Evolutionary conservation across 2,797 vertebrate species (phyloP).

Genomic region (Gambelia wislizenii): DNA sequence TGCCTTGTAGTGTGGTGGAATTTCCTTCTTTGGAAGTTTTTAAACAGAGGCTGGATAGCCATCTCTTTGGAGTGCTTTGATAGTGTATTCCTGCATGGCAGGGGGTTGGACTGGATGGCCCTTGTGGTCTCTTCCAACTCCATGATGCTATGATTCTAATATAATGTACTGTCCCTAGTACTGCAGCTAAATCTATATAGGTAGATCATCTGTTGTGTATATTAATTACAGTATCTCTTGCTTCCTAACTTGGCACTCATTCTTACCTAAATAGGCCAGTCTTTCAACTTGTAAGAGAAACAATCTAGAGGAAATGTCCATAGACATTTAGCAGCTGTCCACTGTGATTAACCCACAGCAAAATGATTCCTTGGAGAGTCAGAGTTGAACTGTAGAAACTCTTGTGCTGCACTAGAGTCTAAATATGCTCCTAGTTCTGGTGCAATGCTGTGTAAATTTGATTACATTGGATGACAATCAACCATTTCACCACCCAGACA

Average conservation of each 20-base stretch:
- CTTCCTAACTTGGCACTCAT: not conserved
- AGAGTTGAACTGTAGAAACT: not conserved
- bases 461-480: slow-evolving; percentile 16
- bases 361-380: not conserved
- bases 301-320: not conserved
- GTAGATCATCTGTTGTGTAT: not conserved
- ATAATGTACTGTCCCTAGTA: too few relatives aligned
- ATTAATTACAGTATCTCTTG: not conserved
- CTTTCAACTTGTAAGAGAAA: not conserved
- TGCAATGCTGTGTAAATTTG: not conserved
- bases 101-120: too few relatives aligned
- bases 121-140: too few relatives aligned
- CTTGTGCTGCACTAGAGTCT: not conserved
- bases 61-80: too few relatives aligned
- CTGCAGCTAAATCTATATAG: not conserved
- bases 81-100: too few relatives aligned
- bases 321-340: not conserved
- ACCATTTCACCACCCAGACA: slow-evolving; percentile 12
- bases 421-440: slow-evolving; percentile 44
- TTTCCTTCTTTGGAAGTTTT: too few relatives aligned
- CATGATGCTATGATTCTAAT: too few relatives aligned
- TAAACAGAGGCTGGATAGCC: too few relatives aligned
- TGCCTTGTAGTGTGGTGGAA: too few relatives aligned
- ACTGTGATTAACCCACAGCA: not conserved
- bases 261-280: not conserved